Evolutionary conservation across 2,888 invertebrate species (phyloP), one percentile per base, ranked within the genome.

Genomic region (Phalangium opilio): DNA sequence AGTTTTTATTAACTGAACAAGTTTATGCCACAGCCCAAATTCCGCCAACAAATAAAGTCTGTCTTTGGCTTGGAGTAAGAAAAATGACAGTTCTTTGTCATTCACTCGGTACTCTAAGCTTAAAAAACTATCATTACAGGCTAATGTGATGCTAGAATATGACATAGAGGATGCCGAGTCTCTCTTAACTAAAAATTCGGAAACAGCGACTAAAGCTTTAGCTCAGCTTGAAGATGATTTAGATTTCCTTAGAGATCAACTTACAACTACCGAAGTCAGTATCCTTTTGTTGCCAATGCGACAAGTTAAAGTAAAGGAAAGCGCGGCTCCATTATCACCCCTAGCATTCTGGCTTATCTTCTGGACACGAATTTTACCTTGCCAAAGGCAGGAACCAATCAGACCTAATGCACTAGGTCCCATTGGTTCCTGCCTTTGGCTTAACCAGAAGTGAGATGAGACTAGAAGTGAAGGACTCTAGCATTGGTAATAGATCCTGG

Each of bases 71-170:
- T 49, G 75, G 75, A 51, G 74, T 74, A 66, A 66, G 71, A 14
- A 27, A 27, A 27, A 27, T n/a, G n/a, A 27, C 4, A 27, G 8
- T 27, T 27, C 5, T 8, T 27, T 27, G 8, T 27, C 4, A 27
- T 27, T 27, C 27, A 27, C 4, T 27, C 8, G 8, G 27, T 27
- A 27, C 27, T 7, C 4, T 36, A 10, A 10, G 5, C 11, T 43
- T 15, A 32, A 18, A 14, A 34, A 40, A 14, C 51, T 48, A 44
- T 40, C 48, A 41, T 43, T 57, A 14, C 54, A 71, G 71, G 73
- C 95, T 2, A 95, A 93, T 73, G 90, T 95, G 4, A 96, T 96
- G 95, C 70, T 96, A 60, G 95, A 96, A 69, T 96, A 95, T 69
- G 77, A 80, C 20, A 70, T 95, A 57, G 81, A 84, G 56, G 95